A percentile compares a stretch with the other conserved stretches of the same genome.
Conservation (phyloP, 2,113 vertebrate genomes). For the Tyrannus savana region DNA sequence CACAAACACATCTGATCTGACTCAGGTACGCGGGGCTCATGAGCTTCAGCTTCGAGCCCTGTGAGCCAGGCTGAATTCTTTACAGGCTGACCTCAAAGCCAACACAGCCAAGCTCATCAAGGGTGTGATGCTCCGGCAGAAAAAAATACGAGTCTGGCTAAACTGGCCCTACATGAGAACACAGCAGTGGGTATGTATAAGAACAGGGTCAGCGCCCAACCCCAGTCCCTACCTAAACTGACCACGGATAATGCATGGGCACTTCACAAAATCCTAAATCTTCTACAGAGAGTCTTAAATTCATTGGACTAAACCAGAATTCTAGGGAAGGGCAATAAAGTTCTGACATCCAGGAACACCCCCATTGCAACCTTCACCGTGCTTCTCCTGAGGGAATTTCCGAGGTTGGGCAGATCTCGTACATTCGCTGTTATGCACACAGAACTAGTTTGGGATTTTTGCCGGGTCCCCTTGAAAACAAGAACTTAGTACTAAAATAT, state of each 20-base stretch:
- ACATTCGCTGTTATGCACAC: not conserved
- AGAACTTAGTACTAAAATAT: not conserved
- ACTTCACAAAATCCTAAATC: not conserved
- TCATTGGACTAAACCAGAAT: not conserved
- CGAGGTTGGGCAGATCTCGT: not conserved
- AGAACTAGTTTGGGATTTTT: not conserved
- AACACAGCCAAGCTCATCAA: not conserved
- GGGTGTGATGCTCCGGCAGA: not conserved
- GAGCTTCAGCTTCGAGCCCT: not conserved
- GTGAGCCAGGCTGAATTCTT: not conserved
- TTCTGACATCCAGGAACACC: not conserved
- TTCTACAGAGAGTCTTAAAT: not conserved
- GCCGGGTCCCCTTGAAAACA: not conserved
- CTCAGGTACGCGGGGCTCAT: not conserved
- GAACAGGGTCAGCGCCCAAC: not conserved
- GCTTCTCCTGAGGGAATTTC: not conserved
- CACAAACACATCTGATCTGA: not conserved
- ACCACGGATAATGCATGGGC: not conserved
- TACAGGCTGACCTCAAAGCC: not conserved
- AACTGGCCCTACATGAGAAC: not conserved
- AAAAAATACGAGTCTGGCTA: not conserved
- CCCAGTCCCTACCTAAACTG: not conserved
- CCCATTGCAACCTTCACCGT: fast-evolving
- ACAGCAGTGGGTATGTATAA: fast-evolving
- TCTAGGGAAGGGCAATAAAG: not conserved